Evolutionary conservation across 1,140 invertebrate genomes (phyloP).

Genomic region (Drosophila insularis): DNA sequence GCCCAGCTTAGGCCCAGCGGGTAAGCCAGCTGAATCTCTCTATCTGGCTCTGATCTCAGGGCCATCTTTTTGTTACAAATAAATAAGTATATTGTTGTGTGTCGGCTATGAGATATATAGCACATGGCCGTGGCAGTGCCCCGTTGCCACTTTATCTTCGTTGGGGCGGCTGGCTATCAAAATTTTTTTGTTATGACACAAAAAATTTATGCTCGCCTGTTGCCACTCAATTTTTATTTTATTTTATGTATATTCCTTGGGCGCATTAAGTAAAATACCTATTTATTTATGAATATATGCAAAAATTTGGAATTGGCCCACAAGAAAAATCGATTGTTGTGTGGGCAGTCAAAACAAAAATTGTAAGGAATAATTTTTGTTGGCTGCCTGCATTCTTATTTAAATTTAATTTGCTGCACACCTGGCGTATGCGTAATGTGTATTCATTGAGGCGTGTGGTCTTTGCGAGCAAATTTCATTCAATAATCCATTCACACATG

Average conservation of each 20-base stretch:
- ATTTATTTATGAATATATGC: constrained; percentile 43
- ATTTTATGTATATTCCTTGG: not conserved
- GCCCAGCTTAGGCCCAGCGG: constrained; percentile 24
- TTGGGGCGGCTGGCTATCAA: constrained; percentile 45
- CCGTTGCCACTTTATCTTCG: constrained; percentile 39
- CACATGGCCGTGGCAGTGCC: constrained; percentile 34
- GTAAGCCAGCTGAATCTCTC: constrained; percentile 21
- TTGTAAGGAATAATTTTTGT: too few relatives aligned
- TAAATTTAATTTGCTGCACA: constrained; percentile 36
- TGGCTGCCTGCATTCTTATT: constrained; percentile 13
- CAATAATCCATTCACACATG: not conserved
- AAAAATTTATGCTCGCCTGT: constrained; percentile 50
- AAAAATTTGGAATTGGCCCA: not conserved
- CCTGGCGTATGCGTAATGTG: constrained; percentile 64
- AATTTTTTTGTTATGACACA: constrained; percentile 30
- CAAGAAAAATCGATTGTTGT: not conserved
- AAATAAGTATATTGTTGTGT: constrained; percentile 44
- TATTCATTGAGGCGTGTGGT: constrained; percentile 16
- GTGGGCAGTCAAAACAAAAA: not conserved
- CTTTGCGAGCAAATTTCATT: too few relatives aligned
- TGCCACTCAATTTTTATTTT: constrained; percentile 41
- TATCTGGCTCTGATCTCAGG: not conserved
- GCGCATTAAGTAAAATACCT: constrained; percentile 34
- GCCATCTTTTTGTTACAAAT: constrained; percentile 22
- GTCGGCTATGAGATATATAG: constrained; percentile 36